A percentile compares a stretch with the other conserved stretches of the same genome.
phyloP scores from a whole-genome alignment of 2,888 invertebrate species.

The Monochamus alternatus region DNA sequence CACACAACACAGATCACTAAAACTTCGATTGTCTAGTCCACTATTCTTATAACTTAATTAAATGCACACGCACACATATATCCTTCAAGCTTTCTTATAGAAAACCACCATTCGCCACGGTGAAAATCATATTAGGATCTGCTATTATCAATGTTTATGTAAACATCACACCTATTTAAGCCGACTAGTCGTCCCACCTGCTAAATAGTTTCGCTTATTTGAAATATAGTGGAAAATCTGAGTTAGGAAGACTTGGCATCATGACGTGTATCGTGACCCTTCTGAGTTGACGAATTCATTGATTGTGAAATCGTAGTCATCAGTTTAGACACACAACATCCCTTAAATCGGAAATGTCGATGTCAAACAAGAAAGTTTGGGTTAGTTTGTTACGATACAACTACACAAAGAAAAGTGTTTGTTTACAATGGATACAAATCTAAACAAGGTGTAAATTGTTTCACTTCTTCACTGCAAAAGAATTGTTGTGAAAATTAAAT shows the following conservation, averaged over 20 bases:
- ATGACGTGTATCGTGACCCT: slow-evolving; percentile 23
- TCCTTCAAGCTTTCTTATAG: too few species aligned
- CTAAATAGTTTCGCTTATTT: not conserved
- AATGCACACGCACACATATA: too few species aligned
- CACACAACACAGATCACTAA: too few species aligned
- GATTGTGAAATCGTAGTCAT: slow-evolving; percentile 40
- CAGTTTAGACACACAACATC: slow-evolving; percentile 33
- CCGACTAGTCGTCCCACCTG: too few species aligned
- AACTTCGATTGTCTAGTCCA: too few species aligned
- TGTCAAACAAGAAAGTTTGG: slow-evolving; percentile 32
- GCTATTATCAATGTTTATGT: too few species aligned
- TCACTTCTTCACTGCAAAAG: too few species aligned
- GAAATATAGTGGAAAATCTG: slow-evolving; percentile 31
- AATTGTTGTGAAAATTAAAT: too few species aligned
- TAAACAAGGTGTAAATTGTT: not conserved
- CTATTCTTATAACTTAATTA: too few species aligned
- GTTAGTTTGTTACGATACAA: slow-evolving; percentile 19
- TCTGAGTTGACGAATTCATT: slow-evolving; percentile 42
- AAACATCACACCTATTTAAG: too few species aligned
- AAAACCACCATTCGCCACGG: too few species aligned
- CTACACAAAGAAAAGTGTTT: not conserved
- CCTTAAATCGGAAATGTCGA: slow-evolving; percentile 6
- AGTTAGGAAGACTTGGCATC: slow-evolving; percentile 23
- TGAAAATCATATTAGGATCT: too few species aligned
- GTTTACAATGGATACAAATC: not conserved